These are phyloP conservation scores for Gallinago solitaria DNA, from an alignment of 2,797 vertebrate species.

Conservation along the genomic window DNA sequence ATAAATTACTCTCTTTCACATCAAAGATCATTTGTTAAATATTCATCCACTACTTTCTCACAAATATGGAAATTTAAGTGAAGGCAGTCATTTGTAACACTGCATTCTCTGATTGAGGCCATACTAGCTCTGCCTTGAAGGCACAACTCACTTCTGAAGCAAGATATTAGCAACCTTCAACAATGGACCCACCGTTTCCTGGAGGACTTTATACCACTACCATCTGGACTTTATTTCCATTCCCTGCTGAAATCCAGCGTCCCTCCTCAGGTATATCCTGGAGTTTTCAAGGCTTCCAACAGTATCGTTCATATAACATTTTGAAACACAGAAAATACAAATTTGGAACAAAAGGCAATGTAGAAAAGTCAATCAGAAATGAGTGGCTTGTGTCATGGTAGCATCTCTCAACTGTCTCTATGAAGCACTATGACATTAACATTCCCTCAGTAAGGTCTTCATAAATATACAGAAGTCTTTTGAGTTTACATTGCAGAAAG, in stretches of 20 bases:
- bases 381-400: neutral
- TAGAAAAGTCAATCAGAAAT: neutral
- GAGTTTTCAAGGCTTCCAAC: neutral
- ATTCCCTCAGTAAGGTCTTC: neutral
- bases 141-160: neutral
- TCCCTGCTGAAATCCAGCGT: neutral
- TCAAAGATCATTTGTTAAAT: neutral
- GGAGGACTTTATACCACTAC: neutral
- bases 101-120: neutral
- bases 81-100: neutral
- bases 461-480: neutral
- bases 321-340: neutral
- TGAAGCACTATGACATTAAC: neutral
- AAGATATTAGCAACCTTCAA: neutral
- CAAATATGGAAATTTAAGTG: neutral
- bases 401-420: neutral
- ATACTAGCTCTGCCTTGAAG: neutral
- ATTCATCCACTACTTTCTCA: neutral
- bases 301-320: neutral
- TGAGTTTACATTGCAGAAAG: neutral
- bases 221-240: neutral
- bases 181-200: neutral
- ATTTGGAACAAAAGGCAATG: neutral
- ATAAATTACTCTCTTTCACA: neutral
- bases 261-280: neutral